These are phyloP conservation scores for Lindbergichthys nudifrons DNA, from an alignment of 2,797 vertebrate genomes.

Conservation along the genomic window DNA sequence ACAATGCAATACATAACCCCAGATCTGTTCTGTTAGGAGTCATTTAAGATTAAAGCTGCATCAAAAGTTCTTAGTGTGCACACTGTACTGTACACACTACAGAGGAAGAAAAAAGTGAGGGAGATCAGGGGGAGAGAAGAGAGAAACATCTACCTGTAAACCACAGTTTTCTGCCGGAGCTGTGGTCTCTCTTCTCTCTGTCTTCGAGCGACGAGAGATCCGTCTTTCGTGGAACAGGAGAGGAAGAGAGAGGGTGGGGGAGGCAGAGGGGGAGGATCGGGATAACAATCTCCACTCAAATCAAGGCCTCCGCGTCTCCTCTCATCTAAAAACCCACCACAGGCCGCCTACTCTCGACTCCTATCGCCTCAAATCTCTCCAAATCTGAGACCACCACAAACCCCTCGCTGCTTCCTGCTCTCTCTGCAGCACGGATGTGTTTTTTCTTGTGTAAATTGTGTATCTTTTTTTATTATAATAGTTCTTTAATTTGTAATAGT, in stretches of 20 bases:
- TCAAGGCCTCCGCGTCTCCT: slow-evolving; percentile 79
- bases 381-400: slow-evolving; percentile 85
- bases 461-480: too few relatives aligned
- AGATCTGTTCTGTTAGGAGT: neutral
- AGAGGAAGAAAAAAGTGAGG: neutral
- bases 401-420: slow-evolving; percentile 57
- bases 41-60: slow-evolving; percentile 19
- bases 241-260: slow-evolving; percentile 85
- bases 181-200: slow-evolving; percentile 71
- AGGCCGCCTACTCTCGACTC: slow-evolving; percentile 72
- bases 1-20: too few relatives aligned
- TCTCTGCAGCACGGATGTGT: slow-evolving; percentile 6
- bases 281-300: slow-evolving; percentile 83
- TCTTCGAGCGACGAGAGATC: slow-evolving; percentile 80
- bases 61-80: slow-evolving; percentile 8
- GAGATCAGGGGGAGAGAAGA: slow-evolving; percentile 27
- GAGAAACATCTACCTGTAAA: slow-evolving; percentile 59
- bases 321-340: slow-evolving; percentile 79
- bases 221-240: slow-evolving; percentile 87
- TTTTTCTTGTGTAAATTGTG: too few relatives aligned
- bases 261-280: slow-evolving; percentile 71
- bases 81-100: slow-evolving; percentile 2
- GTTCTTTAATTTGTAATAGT: too few relatives aligned
- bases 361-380: slow-evolving; percentile 63
- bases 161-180: slow-evolving; percentile 64